These are phyloP conservation scores for Zele albiditarsus DNA, from an alignment of 2,888 invertebrate genomes.

Conservation along the genomic window DNA sequence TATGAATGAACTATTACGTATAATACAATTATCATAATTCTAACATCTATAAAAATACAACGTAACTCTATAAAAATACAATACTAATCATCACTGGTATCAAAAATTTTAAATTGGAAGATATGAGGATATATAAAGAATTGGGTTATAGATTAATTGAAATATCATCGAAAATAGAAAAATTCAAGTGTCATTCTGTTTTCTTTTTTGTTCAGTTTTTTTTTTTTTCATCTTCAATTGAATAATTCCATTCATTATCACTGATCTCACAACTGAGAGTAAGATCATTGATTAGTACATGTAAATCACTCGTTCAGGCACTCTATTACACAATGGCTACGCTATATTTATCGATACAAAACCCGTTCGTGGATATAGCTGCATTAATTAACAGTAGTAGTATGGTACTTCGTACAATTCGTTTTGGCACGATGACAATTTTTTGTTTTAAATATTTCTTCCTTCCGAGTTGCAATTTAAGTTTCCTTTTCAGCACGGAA, in stretches of 20 bases:
- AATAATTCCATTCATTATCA: conserved; percentile 8
- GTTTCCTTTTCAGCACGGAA: conserved; percentile 70
- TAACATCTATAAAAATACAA: conserved; percentile 65
- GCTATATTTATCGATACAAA: conserved; percentile 61
- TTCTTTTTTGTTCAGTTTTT: conserved; percentile 30
- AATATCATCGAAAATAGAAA: background rate
- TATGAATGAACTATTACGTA: conserved; percentile 51
- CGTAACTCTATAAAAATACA: conserved; percentile 70
- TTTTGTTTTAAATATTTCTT: background rate
- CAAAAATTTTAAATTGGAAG: conserved; percentile 64
- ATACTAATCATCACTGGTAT: conserved; percentile 65
- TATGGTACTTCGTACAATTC: conserved; percentile 60
- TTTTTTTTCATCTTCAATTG: conserved; percentile 37
- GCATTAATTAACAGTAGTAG: conserved; percentile 52
- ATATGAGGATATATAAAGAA: conserved; percentile 49
- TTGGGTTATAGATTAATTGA: conserved; percentile 16
- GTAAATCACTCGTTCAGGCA: conserved; percentile 70
- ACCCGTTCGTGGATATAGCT: conserved; percentile 59
- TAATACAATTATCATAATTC: conserved; percentile 53
- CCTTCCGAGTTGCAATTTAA: conserved; percentile 55
- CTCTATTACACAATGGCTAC: conserved; percentile 68
- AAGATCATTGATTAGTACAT: conserved; percentile 33
- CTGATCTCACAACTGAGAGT: background rate
- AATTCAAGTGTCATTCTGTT: conserved; percentile 27
- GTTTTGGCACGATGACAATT: conserved; percentile 62